These are phyloP conservation scores for Cheiracanthium punctorium DNA, from an alignment of 2,888 invertebrate genomes.

Conservation along the genomic window DNA sequence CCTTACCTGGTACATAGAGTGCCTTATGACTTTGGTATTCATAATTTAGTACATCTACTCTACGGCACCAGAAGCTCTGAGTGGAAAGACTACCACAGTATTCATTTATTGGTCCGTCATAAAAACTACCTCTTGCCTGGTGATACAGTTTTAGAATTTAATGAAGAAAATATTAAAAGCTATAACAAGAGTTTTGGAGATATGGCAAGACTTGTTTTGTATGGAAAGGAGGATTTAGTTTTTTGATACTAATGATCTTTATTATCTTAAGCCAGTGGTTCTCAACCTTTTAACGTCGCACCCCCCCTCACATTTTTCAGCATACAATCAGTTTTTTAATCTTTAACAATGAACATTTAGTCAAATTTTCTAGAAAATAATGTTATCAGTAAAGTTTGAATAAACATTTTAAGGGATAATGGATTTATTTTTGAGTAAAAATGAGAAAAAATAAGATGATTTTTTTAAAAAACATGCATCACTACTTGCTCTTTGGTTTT, in stretches of 20 bases:
- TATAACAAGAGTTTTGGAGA: conserved; percentile 73
- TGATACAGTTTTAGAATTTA: conserved; percentile 68
- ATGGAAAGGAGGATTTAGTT: conserved; percentile 23
- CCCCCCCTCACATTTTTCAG: too few species aligned
- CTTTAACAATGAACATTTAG: too few species aligned
- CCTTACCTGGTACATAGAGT: conserved; percentile 76
- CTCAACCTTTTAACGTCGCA: too few species aligned
- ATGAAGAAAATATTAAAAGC: conserved; percentile 72
- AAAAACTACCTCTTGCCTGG: conserved; percentile 72
- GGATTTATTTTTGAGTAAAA: too few species aligned
- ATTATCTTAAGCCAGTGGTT: too few species aligned
- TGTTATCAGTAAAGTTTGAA: too few species aligned
- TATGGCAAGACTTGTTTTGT: conserved; percentile 72
- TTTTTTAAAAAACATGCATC: too few species aligned
- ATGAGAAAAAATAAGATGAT: too few species aligned
- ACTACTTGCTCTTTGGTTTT: too few species aligned
- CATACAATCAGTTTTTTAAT: too few species aligned
- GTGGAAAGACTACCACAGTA: conserved; percentile 74
- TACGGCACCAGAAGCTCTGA: conserved; percentile 72
- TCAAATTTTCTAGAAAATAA: too few species aligned
- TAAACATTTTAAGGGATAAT: too few species aligned
- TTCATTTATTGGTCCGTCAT: conserved; percentile 76
- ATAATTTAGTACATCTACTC: conserved; percentile 74
- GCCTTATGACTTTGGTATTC: conserved; percentile 75
- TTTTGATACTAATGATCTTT: neutral